A percentile compares a stretch with the other conserved stretches of the same genome.
phyloP scores from a whole-genome alignment of 1,140 invertebrate species.

The Pseudomyrmex gracilis region DNA sequence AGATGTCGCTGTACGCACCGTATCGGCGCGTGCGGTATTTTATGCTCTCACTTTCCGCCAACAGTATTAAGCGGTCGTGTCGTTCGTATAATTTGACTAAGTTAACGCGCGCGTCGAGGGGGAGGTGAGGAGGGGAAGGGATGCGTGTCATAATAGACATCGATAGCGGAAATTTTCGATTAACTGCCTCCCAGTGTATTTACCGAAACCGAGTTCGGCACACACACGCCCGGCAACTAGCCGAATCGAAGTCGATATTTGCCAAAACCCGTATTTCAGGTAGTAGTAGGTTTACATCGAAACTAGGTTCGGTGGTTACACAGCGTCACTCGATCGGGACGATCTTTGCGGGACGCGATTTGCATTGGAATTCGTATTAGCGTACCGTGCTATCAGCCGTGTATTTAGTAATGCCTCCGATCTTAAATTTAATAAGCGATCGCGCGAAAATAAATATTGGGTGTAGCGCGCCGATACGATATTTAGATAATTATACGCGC shows the following conservation, averaged over 20 bases:
- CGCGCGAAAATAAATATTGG: slow-evolving; percentile 58
- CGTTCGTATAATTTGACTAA: slow-evolving; percentile 31
- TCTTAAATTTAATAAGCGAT: slow-evolving; percentile 56
- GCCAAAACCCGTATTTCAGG: slow-evolving; percentile 68
- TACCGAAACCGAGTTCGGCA: slow-evolving; percentile 67
- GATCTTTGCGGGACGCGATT: slow-evolving; percentile 55
- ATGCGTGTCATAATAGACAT: slow-evolving; percentile 62
- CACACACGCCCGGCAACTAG: slow-evolving; percentile 60
- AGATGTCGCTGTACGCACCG: too few relatives aligned
- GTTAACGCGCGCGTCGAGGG: not conserved
- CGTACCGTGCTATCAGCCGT: slow-evolving; percentile 56
- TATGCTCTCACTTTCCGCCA: not conserved
- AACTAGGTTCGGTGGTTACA: slow-evolving; percentile 62
- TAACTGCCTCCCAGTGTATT: slow-evolving; percentile 57
- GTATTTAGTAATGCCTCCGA: slow-evolving; percentile 48
- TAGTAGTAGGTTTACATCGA: slow-evolving; percentile 65
- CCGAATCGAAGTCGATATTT: slow-evolving; percentile 64
- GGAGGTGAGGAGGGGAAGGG: too few relatives aligned
- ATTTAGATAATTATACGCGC: slow-evolving; percentile 52
- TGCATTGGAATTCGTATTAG: slow-evolving; percentile 51
- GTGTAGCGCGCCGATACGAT: slow-evolving; percentile 20
- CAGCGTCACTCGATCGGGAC: slow-evolving; percentile 33
- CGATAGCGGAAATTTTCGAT: slow-evolving; percentile 68
- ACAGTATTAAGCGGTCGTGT: not conserved
- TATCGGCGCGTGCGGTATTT: not conserved